phyloP scores from a whole-genome alignment of 2,797 vertebrate genomes.

The Microchirus variegatus region DNA sequence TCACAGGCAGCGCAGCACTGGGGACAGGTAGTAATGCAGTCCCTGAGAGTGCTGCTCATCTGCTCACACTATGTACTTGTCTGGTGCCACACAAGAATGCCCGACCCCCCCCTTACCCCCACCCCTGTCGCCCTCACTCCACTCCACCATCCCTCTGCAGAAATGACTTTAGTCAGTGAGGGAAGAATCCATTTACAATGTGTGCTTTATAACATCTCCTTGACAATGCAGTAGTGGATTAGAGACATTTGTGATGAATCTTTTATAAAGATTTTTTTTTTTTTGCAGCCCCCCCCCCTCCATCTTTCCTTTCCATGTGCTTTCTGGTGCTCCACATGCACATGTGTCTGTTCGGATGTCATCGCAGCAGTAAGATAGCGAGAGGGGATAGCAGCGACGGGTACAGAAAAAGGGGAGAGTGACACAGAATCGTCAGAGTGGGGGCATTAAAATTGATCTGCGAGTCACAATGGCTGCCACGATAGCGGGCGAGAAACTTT shows the following conservation, averaged over 20 bases:
- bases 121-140: conserved; percentile 50
- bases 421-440: conserved; percentile 90
- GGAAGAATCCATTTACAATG: conserved; percentile 97
- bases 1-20: conserved; percentile 76
- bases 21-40: conserved; percentile 90
- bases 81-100: conserved; percentile 83
- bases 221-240: conserved; percentile 99
- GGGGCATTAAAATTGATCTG: conserved; percentile 95
- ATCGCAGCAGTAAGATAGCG: conserved; percentile 70
- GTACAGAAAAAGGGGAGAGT: conserved; percentile 78
- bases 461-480: conserved; percentile 86
- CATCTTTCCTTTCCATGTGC: conserved; percentile 83
- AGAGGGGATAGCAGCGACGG: conserved; percentile 70
- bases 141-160: conserved; percentile 73
- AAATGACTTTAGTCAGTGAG: conserved; percentile 94
- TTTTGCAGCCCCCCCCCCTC: conserved; percentile 44
- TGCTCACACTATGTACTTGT: conserved; percentile 86
- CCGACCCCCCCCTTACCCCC: too few relatives aligned
- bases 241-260: conserved; percentile 99
- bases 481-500: conserved; percentile 86
- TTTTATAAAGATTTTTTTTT: conserved; percentile 92
- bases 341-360: conserved; percentile 92
- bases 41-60: conserved; percentile 91
- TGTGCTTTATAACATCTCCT: conserved; percentile 94
- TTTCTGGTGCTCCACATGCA: conserved; percentile 83